Evolutionary conservation across 2,797 vertebrate species (phyloP).

Genomic region (Furcifer pardalis): DNA sequence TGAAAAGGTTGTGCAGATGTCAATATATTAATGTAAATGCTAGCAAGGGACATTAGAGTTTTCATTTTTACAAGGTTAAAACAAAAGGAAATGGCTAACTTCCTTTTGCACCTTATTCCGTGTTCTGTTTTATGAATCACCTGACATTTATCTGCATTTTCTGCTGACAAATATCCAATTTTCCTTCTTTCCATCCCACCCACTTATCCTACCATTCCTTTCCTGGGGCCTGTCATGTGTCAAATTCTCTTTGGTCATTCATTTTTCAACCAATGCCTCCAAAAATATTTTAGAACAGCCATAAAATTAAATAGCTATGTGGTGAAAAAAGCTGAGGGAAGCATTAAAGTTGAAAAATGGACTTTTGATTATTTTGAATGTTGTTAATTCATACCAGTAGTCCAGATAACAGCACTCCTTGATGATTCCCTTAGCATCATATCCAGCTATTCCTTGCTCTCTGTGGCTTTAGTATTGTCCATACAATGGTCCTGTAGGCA

Average conservation of each 20-base stretch:
- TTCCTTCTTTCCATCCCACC: conserved; percentile 14
- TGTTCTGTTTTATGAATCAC: conserved; percentile 40
- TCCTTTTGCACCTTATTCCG: conserved; percentile 33
- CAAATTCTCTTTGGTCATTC: conserved; percentile 11
- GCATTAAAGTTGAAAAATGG: conserved; percentile 22
- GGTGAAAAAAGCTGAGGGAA: conserved; percentile 50
- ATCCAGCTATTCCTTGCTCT: fast-evolving
- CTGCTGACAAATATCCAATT: conserved; percentile 27
- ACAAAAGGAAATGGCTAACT: neutral
- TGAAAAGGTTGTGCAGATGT: conserved; percentile 46
- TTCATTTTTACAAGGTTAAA: conserved; percentile 36
- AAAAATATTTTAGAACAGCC: conserved; percentile 47
- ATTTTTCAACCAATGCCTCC: conserved; percentile 46
- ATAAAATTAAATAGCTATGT: conserved; percentile 41
- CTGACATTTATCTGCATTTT: conserved; percentile 21
- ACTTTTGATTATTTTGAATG: neutral
- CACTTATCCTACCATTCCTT: conserved; percentile 43
- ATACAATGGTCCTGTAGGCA: too few relatives aligned
- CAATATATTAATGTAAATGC: conserved; percentile 74
- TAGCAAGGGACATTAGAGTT: conserved; percentile 51
- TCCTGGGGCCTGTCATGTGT: conserved; percentile 40
- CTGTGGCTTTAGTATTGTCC: neutral
- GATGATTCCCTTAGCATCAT: neutral
- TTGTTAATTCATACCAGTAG: neutral
- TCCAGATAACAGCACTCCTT: neutral